Conservation (phyloP, 2,797 vertebrate species). For the Spheniscus humboldti region DNA sequence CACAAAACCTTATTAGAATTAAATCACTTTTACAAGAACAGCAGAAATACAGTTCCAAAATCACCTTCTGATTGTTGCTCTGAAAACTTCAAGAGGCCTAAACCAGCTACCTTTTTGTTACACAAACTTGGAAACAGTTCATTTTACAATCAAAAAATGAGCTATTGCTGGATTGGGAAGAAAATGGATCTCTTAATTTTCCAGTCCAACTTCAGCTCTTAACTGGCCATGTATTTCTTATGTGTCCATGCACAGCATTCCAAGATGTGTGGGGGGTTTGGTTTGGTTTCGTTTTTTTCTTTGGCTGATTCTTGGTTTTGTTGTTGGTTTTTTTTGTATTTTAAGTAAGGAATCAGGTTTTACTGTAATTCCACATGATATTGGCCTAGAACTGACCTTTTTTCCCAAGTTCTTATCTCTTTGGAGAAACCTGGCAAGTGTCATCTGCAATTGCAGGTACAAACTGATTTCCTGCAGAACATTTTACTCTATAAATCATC, state of each 20-base stretch:
- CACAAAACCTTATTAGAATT: neutral
- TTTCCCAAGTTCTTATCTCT: neutral
- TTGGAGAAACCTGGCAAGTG: neutral
- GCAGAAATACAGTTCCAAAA: neutral
- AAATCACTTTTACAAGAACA: neutral
- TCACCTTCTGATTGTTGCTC: neutral
- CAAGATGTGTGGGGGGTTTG: accelerated
- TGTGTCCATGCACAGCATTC: neutral
- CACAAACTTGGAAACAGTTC: neutral
- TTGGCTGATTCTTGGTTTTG: neutral
- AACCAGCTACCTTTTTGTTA: neutral
- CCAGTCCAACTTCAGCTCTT: neutral
- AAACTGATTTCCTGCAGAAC: neutral
- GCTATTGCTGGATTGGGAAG: neutral
- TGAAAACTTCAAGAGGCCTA: neutral
- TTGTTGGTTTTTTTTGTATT: neutral
- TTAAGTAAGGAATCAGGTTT: neutral
- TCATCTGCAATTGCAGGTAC: neutral
- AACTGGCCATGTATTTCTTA: neutral
- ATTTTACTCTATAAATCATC: neutral
- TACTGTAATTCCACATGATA: neutral
- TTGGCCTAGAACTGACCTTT: neutral
- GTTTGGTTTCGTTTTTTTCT: neutral
- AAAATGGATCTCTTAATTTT: neutral
- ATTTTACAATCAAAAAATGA: neutral